Evolutionary conservation across 2,888 invertebrate genomes (phyloP).

Genomic region (Idaea dimidiata): DNA sequence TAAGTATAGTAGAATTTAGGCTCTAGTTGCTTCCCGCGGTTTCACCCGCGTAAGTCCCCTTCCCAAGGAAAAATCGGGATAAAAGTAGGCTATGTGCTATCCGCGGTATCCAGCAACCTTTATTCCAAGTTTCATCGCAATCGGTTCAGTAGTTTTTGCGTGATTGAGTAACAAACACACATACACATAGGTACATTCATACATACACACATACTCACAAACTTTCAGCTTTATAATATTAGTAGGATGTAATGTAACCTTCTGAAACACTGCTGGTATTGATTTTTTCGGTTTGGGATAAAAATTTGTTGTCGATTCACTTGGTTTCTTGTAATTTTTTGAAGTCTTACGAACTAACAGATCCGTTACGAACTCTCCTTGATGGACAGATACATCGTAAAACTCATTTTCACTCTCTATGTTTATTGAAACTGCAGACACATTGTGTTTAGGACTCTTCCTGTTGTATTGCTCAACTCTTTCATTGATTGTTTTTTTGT

Average conservation of each 20-base stretch:
- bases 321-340: slow-evolving; percentile 36
- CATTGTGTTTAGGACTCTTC: slow-evolving; percentile 19
- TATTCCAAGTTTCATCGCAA: too few relatives aligned
- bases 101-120: too few relatives aligned
- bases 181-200: too few relatives aligned
- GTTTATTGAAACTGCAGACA: slow-evolving; percentile 53
- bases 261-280: slow-evolving; percentile 6
- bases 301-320: slow-evolving; percentile 28
- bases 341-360: slow-evolving; percentile 44
- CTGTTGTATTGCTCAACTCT: slow-evolving; percentile 3
- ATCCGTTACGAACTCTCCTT: slow-evolving; percentile 43
- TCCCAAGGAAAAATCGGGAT: too few relatives aligned
- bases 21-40: too few relatives aligned
- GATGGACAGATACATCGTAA: slow-evolving; percentile 53
- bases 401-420: slow-evolving; percentile 55
- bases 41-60: too few relatives aligned
- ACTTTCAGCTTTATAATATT: too few relatives aligned
- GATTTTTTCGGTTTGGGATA: slow-evolving; percentile 7
- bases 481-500: neutral
- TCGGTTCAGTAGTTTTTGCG: too few relatives aligned
- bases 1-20: too few relatives aligned
- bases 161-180: too few relatives aligned
- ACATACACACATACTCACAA: too few relatives aligned
- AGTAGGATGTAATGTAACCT: slow-evolving; percentile 11
- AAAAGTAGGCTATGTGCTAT: too few relatives aligned